Percentiles rank a stretch among this genome's conserved stretches.
Conservation (phyloP, 2,113 vertebrate genomes). For the Cyanoliseus patagonus region DNA sequence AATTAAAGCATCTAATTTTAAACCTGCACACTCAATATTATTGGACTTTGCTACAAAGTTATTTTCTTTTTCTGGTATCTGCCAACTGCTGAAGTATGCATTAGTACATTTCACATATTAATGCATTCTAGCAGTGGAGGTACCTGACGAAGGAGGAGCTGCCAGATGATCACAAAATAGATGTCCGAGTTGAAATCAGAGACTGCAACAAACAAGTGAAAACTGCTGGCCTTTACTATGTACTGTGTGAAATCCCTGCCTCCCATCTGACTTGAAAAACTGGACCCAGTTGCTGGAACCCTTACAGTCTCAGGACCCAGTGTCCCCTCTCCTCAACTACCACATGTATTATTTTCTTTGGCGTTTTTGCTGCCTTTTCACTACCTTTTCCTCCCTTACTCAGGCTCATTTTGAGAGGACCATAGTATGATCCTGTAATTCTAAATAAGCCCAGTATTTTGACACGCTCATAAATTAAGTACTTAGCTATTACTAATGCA, state of each 20-base stretch:
- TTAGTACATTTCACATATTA: slow-evolving; percentile 5
- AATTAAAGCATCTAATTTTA: slow-evolving; percentile 50
- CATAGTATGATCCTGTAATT: not conserved
- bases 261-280: not conserved
- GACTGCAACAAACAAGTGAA: not conserved
- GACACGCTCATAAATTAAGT: not conserved
- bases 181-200: not conserved
- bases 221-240: not conserved
- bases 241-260: not conserved
- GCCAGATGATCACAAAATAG: not conserved
- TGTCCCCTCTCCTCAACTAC: not conserved
- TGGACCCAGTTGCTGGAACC: not conserved
- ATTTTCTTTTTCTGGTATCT: slow-evolving; percentile 28
- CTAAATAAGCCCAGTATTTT: not conserved
- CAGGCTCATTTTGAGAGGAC: not conserved
- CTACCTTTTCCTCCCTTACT: not conserved
- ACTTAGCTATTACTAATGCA: not conserved
- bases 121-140: not conserved
- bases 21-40: slow-evolving; percentile 24
- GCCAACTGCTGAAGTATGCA: slow-evolving; percentile 35
- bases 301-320: not conserved
- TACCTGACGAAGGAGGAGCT: not conserved
- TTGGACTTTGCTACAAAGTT: slow-evolving; percentile 11
- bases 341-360: not conserved
- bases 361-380: not conserved